phyloP scores from a whole-genome alignment of 2,888 invertebrate genomes.

The Suillia variegata region DNA sequence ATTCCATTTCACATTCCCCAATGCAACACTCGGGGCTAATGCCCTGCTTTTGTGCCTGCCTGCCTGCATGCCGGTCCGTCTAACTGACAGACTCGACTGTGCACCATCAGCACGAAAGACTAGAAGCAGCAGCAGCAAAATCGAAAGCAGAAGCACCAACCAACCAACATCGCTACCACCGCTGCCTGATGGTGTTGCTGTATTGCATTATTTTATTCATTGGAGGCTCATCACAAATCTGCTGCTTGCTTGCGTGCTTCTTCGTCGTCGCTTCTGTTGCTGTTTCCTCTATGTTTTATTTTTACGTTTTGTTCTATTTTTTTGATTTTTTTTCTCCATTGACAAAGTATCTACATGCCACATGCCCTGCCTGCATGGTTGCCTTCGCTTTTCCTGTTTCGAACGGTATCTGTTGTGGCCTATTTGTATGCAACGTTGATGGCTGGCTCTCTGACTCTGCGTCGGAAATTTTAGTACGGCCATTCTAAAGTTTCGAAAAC shows the following conservation, averaged over 20 bases:
- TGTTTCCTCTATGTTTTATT: neutral
- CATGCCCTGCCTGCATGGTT: neutral
- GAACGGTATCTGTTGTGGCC: slow-evolving; percentile 27
- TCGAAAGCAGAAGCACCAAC: neutral
- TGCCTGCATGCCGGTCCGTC: neutral
- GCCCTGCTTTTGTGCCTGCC: neutral
- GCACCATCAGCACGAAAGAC: neutral
- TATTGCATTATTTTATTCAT: slow-evolving; percentile 1
- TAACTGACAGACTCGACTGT: neutral
- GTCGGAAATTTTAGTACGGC: no score
- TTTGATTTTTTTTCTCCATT: neutral
- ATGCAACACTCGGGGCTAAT: neutral
- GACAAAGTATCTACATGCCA: neutral
- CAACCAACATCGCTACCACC: no score
- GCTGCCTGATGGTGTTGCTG: neutral
- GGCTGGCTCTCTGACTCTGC: neutral
- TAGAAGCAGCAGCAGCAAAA: neutral
- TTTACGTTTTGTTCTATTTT: no score
- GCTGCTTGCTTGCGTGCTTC: neutral
- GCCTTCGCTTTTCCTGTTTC: neutral
- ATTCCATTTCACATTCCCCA: neutral
- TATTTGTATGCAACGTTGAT: slow-evolving; percentile 8
- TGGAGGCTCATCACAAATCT: neutral
- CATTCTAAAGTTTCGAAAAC: no score
- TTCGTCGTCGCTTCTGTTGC: neutral